Percentiles rank a stretch among this genome's conserved stretches.
These are phyloP conservation scores for Amphiprion ocellaris DNA, from an alignment of 2,113 vertebrate genomes.

Conservation along the genomic window DNA sequence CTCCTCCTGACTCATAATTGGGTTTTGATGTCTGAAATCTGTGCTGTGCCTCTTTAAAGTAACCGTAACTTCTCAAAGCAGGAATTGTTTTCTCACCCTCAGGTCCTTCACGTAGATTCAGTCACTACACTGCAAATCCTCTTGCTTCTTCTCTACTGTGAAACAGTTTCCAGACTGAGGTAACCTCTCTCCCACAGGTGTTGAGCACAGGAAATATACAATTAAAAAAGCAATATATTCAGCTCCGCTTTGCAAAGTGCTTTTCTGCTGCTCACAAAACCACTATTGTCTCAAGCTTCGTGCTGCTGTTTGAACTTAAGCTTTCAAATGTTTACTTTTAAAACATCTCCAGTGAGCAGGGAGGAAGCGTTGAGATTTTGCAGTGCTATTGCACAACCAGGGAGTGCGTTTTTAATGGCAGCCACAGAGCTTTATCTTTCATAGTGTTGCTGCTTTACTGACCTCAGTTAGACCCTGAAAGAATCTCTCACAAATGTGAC, in stretches of 20 bases:
- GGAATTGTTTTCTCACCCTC: not conserved
- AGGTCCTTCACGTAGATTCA: not conserved
- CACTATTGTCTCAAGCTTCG: not conserved
- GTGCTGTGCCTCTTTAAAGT: not conserved
- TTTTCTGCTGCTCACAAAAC: not conserved
- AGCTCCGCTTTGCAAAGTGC: not conserved
- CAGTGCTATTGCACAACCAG: not conserved
- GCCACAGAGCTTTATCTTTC: no score
- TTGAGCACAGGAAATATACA: not conserved
- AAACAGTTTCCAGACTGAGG: not conserved
- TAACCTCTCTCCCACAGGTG: not conserved
- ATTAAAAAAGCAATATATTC: not conserved
- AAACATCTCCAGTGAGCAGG: not conserved
- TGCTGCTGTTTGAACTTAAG: not conserved
- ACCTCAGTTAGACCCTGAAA: not conserved
- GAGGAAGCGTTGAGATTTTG: not conserved
- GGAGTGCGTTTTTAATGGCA: not conserved
- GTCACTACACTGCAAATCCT: not conserved
- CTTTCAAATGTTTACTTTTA: not conserved
- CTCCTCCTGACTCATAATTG: not conserved
- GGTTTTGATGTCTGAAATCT: conserved; percentile 1
- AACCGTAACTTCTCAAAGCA: not conserved
- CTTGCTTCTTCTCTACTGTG: not conserved
- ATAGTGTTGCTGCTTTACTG: not conserved
- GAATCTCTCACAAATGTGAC: no score